Evolutionary conservation across 2,113 vertebrate species (phyloP).

Genomic region (Anolis sagrei): DNA sequence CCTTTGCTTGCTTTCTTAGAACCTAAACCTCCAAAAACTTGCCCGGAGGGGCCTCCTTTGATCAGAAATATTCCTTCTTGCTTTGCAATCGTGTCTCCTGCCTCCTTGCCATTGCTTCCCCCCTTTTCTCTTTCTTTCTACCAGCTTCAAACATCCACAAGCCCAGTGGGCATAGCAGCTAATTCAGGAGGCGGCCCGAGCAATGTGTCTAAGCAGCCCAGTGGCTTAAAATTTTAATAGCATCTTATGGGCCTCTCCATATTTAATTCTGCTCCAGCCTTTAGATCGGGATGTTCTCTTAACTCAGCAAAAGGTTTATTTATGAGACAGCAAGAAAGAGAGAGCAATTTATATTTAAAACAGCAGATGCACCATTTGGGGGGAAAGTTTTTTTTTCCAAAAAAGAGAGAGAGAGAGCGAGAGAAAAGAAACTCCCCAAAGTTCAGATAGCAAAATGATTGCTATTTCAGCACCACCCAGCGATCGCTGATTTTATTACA

Average conservation of each 20-base stretch:
- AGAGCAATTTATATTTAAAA: not conserved
- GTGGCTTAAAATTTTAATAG: fast-evolving
- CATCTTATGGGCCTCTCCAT: fast-evolving
- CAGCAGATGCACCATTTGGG: not conserved
- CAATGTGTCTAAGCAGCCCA: not conserved
- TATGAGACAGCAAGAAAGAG: conserved; percentile 10
- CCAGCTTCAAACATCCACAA: not conserved
- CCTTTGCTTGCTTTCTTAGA: too few species aligned
- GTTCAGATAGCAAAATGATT: not conserved
- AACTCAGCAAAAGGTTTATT: conserved; percentile 23
- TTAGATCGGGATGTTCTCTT: not conserved
- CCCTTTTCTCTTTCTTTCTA: not conserved
- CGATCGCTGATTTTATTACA: too few species aligned
- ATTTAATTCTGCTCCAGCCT: not conserved
- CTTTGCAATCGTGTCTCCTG: not conserved
- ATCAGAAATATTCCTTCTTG: not conserved
- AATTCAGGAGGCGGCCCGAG: not conserved
- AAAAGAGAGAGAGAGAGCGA: too few species aligned
- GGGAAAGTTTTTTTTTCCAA: not conserved
- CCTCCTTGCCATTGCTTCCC: not conserved
- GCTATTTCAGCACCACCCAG: not conserved
- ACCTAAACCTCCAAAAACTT: not conserved
- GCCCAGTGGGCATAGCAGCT: not conserved
- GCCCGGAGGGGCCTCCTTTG: not conserved
- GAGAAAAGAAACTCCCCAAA: too few species aligned